Evolutionary conservation across 2,113 vertebrate species (phyloP), one percentile per base, ranked within the genome.

Genomic region (Lethenteron reissneri): DNA sequence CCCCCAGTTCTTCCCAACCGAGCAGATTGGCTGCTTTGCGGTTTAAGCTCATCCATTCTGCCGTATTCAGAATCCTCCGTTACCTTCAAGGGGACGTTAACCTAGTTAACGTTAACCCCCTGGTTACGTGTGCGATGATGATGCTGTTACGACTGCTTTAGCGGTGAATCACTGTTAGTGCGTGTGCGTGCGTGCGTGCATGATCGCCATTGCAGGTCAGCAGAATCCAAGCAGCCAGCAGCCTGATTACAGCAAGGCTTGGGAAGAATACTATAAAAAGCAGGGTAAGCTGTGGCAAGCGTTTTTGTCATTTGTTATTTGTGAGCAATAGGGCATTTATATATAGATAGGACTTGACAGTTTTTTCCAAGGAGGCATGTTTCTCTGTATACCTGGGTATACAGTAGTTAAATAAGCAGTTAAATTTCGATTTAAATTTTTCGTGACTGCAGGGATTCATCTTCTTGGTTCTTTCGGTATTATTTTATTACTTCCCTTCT

Each of bases 211-310:
- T 58, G 10, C 75, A 82, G 81, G 81, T 76, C 81, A 82, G 73
- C 81, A 82, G 76, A 79, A 79, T 4, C 71, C 58, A 80, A 25
- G 79, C 0, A 79, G 78, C 6, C 81, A 82, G 72, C 81, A 82
- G 73, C 81, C 81, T 0, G 79, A 83, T 76, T 83, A 83, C 72
- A 83, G 80, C 2, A 83, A 83, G 76, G 81, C 81, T 70, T 83
- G 81, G 81, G 81, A 83, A 70, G 81, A 83, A 56, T 83, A 83
- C 76, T 83, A 83, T 73, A 83, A 83, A 73, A 83, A 83, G 73
- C 81, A 83, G 75, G 81, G 81, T 83, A 71, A 78, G 76, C 8
- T 0, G 6, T 41, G 41, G 41, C 41, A 41, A 41, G 41, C 41
- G 41, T 41, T 41, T 41, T 41, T 41, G 41, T 41, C 6, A 41